A percentile compares a stretch with the other conserved stretches of the same genome.
Evolutionary conservation across 1,140 invertebrate species (phyloP).

Genomic region (Euglossa dilemma): DNA sequence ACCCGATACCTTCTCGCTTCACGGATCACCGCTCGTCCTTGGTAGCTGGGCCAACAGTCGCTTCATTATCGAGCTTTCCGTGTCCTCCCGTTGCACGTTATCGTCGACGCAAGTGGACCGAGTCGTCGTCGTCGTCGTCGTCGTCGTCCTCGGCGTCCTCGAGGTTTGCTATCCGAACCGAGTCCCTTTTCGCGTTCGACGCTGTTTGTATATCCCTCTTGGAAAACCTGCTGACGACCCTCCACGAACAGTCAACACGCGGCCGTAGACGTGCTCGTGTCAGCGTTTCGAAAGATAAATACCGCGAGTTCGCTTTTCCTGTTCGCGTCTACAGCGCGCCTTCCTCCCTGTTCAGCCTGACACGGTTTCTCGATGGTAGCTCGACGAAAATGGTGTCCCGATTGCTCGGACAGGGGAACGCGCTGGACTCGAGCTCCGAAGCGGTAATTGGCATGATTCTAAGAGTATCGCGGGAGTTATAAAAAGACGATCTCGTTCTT

Average conservation of each 20-base stretch:
- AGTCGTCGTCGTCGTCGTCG: not conserved
- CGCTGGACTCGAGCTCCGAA: not conserved
- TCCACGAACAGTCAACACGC: constrained; percentile 28
- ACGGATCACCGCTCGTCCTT: too few relatives aligned
- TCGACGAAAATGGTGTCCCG: too few relatives aligned
- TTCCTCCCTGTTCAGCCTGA: not conserved
- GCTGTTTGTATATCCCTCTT: constrained; percentile 1
- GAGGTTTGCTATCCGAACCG: not conserved
- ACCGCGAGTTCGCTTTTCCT: not conserved
- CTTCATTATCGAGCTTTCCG: not conserved
- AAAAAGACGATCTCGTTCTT: constrained; percentile 67
- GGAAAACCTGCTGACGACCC: constrained; percentile 13
- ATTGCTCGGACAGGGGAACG: not conserved
- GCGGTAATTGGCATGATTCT: not conserved
- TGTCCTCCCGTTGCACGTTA: not conserved
- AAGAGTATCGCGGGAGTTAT: constrained; percentile 35
- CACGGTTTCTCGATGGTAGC: not conserved
- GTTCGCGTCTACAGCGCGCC: not conserved
- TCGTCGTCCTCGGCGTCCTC: too few relatives aligned
- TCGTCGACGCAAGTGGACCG: not conserved
- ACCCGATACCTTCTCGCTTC: not conserved
- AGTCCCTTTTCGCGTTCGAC: not conserved
- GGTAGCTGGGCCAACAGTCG: too few relatives aligned
- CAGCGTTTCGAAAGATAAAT: constrained; percentile 69
- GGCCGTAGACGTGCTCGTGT: constrained; percentile 59